A percentile compares a stretch with the other conserved stretches of the same genome.
These are phyloP conservation scores for Balearica regulorum DNA, from an alignment of 2,797 vertebrate genomes.

Conservation along the genomic window DNA sequence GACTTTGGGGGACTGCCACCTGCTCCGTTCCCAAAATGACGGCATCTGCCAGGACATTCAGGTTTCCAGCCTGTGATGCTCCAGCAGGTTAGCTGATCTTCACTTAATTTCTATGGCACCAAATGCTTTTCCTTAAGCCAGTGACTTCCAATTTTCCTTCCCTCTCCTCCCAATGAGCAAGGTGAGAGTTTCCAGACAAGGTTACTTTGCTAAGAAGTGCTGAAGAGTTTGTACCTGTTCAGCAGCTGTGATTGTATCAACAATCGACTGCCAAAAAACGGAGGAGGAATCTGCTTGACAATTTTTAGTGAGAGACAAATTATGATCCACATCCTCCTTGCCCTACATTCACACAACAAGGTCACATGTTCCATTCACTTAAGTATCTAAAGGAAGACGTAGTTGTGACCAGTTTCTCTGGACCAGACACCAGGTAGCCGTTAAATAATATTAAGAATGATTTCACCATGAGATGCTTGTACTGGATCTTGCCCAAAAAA, in stretches of 20 bases:
- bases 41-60: background rate
- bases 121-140: background rate
- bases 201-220: background rate
- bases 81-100: conserved; percentile 38
- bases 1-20: background rate
- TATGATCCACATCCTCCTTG: background rate
- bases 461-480: conserved; percentile 9
- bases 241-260: background rate
- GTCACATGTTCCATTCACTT: background rate
- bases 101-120: background rate
- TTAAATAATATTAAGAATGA: conserved; percentile 32
- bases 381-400: background rate
- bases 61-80: conserved; percentile 7
- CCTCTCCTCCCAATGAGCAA: background rate
- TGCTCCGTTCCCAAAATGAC: background rate
- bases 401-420: background rate
- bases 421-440: conserved; percentile 8
- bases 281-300: background rate
- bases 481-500: background rate
- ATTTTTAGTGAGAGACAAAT: background rate
- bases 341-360: background rate
- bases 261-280: background rate
- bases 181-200: background rate
- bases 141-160: background rate
- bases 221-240: background rate